A percentile compares a stretch with the other conserved stretches of the same genome.
Evolutionary conservation across 2,888 invertebrate species (phyloP).

Genomic region (Coleophora deauratella): DNA sequence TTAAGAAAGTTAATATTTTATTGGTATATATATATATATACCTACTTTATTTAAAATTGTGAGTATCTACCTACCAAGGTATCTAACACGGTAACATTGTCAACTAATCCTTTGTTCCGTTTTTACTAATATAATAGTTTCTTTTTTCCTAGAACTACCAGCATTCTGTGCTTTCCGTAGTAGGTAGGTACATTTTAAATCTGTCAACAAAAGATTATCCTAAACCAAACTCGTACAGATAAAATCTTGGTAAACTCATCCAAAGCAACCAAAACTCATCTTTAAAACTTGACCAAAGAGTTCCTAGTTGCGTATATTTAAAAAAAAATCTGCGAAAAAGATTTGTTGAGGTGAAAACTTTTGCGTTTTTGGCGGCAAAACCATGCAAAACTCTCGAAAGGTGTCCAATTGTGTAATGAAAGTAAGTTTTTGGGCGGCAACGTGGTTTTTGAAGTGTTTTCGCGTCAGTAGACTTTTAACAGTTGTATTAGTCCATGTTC

Average conservation of each 20-base stretch:
- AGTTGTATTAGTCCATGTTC: neutral
- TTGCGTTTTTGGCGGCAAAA: slow-evolving; percentile 34
- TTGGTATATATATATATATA: no score
- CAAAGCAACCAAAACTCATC: slow-evolving; percentile 11
- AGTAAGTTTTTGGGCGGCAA: slow-evolving; percentile 25
- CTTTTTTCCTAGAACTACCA: slow-evolving; percentile 42
- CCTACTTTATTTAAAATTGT: no score
- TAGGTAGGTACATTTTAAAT: slow-evolving; percentile 47
- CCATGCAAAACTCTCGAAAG: slow-evolving; percentile 47
- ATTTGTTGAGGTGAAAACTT: slow-evolving; percentile 23
- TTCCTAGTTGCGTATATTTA: slow-evolving; percentile 9
- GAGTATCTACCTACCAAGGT: no score
- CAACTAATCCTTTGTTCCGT: no score
- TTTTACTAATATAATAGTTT: slow-evolving; percentile 8
- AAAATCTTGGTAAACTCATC: neutral
- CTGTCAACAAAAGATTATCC: slow-evolving; percentile 70
- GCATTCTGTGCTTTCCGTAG: slow-evolving; percentile 30
- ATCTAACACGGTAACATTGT: no score
- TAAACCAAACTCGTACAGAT: slow-evolving; percentile 1
- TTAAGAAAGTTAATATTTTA: no score
- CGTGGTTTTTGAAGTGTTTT: slow-evolving; percentile 39
- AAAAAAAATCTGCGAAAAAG: neutral
- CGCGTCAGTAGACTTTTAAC: slow-evolving; percentile 41
- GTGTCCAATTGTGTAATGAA: slow-evolving; percentile 63
- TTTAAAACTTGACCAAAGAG: slow-evolving; percentile 12